Base-by-base conservation (phyloP, 2,113 vertebrate genomes). In the Otus sunia region DNA sequence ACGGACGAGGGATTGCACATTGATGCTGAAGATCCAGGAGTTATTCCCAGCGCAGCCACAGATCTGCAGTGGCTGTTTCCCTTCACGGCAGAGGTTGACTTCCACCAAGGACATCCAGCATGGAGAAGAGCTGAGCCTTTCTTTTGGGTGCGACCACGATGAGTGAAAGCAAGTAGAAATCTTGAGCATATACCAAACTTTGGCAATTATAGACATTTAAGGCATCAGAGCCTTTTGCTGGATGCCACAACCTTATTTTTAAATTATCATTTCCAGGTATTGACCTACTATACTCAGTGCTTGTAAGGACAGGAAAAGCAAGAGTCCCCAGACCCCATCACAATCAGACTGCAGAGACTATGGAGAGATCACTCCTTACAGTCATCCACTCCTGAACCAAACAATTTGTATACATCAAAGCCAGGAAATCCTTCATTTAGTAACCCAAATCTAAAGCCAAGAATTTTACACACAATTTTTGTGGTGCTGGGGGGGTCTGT, bases 1-100 rank as follows among this genome's bases (percentile, higher is more conserved):
- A 8, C 0, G 10, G 56, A 27, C 0, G 2, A 67, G 16, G 67
- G 63, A 7, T 3, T 47, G 49, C 30, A 43, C 23, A 5, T 3
- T 1, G 11, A 11, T 17, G 64, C 74, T 41, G 53, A 41, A 37
- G 69, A 47, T 47, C 71, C 68, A 55, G 68, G 67, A 92, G 75
- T 15, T 37, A 5, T 11, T 80, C 77, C 55, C 86, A 71, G 68
- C 73, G 45, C 88, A 39, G 67, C 34, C 10, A 1, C 30, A 45
- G 88, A 19, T 41, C 39, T 55, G 50, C 47, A 64, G n/a, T 1
- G 47, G 32, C 49, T 64, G 21, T 1, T 56, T 58, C 81, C 29
- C 53, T 66, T 17, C 69, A 21, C 27, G 67, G 52, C 32, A 66
- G 11, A 64, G 29, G 26, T 37, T 6, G 30, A 22, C 37, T 49